Evolutionary conservation across 2,797 vertebrate genomes (phyloP), one percentile per base, ranked within the genome.

Genomic region (Sparidentex hasta): DNA sequence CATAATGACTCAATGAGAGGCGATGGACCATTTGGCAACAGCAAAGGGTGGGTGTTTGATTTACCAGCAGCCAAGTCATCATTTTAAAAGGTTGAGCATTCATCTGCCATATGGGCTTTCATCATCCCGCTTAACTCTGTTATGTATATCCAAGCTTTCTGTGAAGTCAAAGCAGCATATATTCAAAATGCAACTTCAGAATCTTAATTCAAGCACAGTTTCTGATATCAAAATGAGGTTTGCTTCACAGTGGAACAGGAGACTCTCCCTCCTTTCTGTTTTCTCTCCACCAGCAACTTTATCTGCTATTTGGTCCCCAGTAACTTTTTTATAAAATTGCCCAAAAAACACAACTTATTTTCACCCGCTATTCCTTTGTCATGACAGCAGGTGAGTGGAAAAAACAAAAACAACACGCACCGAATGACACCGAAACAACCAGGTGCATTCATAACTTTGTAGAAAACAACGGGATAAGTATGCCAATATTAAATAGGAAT

Each of bases 11-110:
- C 78, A 78, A 58, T 85, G 56, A 75, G 52, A 85, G 51, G 38
- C 54, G 18, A 68, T 71, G 78, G 74, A 21, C 71, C 51, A 57
- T 81, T 82, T 87, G 77, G 65, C 81, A 86, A 67, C 63, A 67
- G 50, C 18, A 71, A 41, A 75, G 58, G 62, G 75, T 81, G 78
- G 73, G 67, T 71, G 79, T 90, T 85, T 92, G 87, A 90, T 93
- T 92, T 90, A 90, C 62, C 65, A 79, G 62, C 74, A 73, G 66
- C 58, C 73, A 73, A 88, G 80, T 86, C 83, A 87, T 93, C 84
- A 81, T 87, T 87, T 90, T 90, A 89, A 93, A 92, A 86, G 80
- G 84, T 46, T 76, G 67, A 59, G 50, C 75, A 81, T 91, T 92
- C 84, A 90, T 92, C 72, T 81, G 59, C 76, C 79, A 85, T 76